phyloP scores from a whole-genome alignment of 1,140 invertebrate genomes.

The Papilio glaucus region DNA sequence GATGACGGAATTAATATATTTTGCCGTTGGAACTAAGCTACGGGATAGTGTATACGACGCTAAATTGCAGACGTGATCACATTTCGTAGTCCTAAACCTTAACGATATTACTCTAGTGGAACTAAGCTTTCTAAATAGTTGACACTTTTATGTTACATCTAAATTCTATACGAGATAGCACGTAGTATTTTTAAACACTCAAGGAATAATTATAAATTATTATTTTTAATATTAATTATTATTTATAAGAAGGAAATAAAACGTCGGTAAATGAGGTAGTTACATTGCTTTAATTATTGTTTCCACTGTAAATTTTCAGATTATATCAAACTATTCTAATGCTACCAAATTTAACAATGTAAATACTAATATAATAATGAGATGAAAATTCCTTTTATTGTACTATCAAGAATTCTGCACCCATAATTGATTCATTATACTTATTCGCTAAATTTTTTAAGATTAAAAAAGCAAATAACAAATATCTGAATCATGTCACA shows the following conservation, averaged over 20 bases:
- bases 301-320: not conserved
- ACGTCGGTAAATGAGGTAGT: constrained; percentile 31
- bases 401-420: constrained; percentile 17
- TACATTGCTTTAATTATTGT: constrained; percentile 34
- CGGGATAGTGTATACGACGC: too few species aligned
- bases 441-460: not conserved
- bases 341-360: not conserved
- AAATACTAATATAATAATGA: not conserved
- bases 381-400: constrained; percentile 3
- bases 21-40: too few species aligned
- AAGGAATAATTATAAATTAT: too few species aligned
- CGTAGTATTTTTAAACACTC: too few species aligned
- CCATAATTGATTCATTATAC: not conserved
- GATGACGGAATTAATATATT: too few species aligned
- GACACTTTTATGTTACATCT: too few species aligned
- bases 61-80: too few species aligned
- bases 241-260: not conserved
- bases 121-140: too few species aligned
- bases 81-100: too few species aligned
- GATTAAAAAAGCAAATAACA: not conserved
- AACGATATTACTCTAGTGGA: too few species aligned
- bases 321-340: not conserved
- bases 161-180: too few species aligned
- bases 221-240: not conserved
- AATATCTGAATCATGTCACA: not conserved